These are phyloP conservation scores for Metridium senile DNA, from an alignment of 92 coral and sea anemone species.

Conservation along the genomic window DNA sequence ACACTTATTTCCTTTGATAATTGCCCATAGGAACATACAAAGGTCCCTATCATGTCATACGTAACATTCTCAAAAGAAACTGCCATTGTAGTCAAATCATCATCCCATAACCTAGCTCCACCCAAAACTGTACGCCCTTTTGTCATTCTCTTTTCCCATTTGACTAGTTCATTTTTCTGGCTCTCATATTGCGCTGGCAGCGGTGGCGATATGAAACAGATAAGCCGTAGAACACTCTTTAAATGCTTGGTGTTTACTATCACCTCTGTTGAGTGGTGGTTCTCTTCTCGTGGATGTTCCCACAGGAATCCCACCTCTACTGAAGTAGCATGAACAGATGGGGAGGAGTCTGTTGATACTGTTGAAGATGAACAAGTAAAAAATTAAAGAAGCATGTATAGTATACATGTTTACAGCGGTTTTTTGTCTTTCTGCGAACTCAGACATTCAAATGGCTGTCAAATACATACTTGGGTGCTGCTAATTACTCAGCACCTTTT, in stretches of 20 bases:
- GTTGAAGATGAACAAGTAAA: no score
- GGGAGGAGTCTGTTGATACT: conserved; percentile 13
- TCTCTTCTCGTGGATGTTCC: conserved; percentile 70
- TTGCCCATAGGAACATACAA: conserved; percentile 76
- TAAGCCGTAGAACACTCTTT: conserved; percentile 47
- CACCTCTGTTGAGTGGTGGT: conserved; percentile 54
- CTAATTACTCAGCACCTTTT: no score
- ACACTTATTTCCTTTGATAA: conserved; percentile 63
- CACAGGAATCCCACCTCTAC: conserved; percentile 73
- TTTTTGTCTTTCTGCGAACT: no score
- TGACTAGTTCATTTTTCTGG: conserved; percentile 64
- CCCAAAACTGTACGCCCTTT: conserved; percentile 33
- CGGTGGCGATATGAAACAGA: conserved; percentile 84
- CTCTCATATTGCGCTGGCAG: conserved; percentile 60
- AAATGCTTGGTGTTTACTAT: conserved; percentile 46
- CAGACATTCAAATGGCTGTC: no score
- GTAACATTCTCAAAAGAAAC: conserved; percentile 61
- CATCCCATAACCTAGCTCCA: conserved; percentile 75
- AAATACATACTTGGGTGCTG: no score
- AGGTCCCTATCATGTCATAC: conserved; percentile 72
- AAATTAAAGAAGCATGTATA: background rate
- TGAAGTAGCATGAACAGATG: conserved; percentile 59
- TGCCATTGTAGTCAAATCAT: conserved; percentile 64
- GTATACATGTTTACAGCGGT: no score
- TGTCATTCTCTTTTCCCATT: conserved; percentile 69